Evolutionary conservation across 2,797 vertebrate species (phyloP), one percentile per base, ranked within the genome.

Genomic region (Kryptolebias ocellatus): DNA sequence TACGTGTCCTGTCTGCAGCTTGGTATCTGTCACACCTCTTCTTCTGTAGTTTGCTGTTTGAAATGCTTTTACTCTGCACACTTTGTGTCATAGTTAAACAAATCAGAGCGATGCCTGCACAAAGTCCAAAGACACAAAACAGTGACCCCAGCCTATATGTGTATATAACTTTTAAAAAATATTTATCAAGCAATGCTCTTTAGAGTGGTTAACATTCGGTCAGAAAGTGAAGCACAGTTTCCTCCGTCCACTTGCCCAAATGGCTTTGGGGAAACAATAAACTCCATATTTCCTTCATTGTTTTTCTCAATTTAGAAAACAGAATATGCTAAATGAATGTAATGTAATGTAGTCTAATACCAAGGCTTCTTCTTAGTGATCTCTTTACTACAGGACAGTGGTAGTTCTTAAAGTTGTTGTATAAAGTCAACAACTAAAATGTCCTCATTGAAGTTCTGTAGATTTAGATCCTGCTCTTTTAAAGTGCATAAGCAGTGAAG

Each of bases 11-110:
- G 37, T 39, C 37, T 10, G 11, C 8, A 29, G 69, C 50, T 37
- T 71, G 24, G 16, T 18, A 44, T 14, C 24, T 39, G n/a, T 53
- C 50, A 15, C 5, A 3, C 2, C 17, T 68, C 42, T 56, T 51
- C 70, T 60, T 24, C 20, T 58, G 46, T 37, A 46, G 6, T 31
- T 77, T 64, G 61, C 46, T 53, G 28, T 76, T 67, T 73, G 18
- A 70, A 64, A 61, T 75, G 24, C 47, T 65, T 62, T 70, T 59
- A 31, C 45, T 57, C 54, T 88, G 83, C 54, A 2, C 24, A 63
- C 70, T 72, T 55, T 47, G 60, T 18, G 1, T 44, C 59, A 62
- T 10, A 52, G 42, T 24, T 24, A 46, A 44, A 73, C 51, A 65
- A 73, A 60, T 64, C 20, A 71, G 50, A 29, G 70, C n/a, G n/a